Evolutionary conservation across 2,113 vertebrate species (phyloP).

Genomic region (Microcebus tavaratra): DNA sequence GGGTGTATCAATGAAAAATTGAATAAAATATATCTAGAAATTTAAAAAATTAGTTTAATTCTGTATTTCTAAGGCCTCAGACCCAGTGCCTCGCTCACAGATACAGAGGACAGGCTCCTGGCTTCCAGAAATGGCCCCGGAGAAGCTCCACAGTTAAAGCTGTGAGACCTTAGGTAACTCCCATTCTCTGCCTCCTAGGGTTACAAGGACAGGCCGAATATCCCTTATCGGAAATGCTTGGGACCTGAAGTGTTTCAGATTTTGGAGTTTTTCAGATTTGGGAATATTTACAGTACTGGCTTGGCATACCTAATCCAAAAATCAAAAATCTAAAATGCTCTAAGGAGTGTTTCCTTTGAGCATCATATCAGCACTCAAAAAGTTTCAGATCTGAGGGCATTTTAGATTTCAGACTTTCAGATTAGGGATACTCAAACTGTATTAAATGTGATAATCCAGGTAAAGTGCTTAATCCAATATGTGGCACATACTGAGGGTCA

Average conservation of each 20-base stretch:
- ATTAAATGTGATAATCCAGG: neutral
- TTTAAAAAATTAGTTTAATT: neutral
- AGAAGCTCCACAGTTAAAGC: neutral
- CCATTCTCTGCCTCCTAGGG: neutral
- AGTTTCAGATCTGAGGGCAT: neutral
- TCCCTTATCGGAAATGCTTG: neutral
- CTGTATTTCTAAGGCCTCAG: neutral
- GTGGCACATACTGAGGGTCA: neutral
- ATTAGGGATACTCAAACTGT: neutral
- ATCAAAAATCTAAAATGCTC: neutral
- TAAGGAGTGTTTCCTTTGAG: neutral
- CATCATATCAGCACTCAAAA: neutral
- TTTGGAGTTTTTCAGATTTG: neutral
- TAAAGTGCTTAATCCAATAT: neutral
- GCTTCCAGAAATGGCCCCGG: neutral
- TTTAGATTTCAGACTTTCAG: neutral
- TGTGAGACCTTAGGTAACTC: neutral
- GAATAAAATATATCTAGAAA: neutral
- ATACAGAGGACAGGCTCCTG: neutral
- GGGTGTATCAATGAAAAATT: neutral
- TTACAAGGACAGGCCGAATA: neutral
- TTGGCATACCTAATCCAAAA: neutral
- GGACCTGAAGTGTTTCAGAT: neutral
- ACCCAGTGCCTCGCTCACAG: neutral
- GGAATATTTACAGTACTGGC: neutral